These are phyloP conservation scores for Pterostichus madidus DNA, from an alignment of 2,888 invertebrate genomes.

Conservation along the genomic window DNA sequence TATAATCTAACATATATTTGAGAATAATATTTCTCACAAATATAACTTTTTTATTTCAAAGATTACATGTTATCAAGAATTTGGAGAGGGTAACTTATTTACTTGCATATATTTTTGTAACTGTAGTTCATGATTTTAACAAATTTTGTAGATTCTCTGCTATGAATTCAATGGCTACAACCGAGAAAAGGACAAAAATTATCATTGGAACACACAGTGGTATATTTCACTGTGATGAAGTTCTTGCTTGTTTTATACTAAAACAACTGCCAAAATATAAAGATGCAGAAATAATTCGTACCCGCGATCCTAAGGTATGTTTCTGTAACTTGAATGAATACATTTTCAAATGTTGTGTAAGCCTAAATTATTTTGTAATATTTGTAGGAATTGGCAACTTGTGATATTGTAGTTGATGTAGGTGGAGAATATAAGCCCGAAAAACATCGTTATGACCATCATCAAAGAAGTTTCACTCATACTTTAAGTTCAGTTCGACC, in stretches of 20 bases:
- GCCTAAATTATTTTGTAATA: neutral
- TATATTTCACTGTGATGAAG: conserved; percentile 96
- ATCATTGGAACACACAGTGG: conserved; percentile 90
- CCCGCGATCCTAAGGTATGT: conserved; percentile 79
- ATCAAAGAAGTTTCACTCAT: conserved; percentile 89
- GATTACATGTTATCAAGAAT: conserved; percentile 60
- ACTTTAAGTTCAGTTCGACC: conserved; percentile 84
- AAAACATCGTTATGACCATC: conserved; percentile 93
- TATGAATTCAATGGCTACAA: conserved; percentile 75
- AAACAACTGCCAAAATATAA: conserved; percentile 88
- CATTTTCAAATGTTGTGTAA: conserved; percentile 4
- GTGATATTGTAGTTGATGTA: conserved; percentile 97
- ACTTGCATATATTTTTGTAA: no score
- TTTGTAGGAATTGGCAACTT: conserved; percentile 82
- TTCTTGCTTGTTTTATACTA: conserved; percentile 95
- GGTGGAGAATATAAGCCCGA: conserved; percentile 91
- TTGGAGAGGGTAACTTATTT: conserved; percentile 50
- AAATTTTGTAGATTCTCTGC: conserved; percentile 72
- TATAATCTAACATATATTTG: no score
- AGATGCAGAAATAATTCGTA: conserved; percentile 89
- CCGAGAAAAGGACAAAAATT: conserved; percentile 72
- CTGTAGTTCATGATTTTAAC: neutral
- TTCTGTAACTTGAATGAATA: no score
- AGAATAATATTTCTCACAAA: no score
- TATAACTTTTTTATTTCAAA: conserved; percentile 5